Conservation (phyloP, 92 coral and sea anemone genomes). For the Blastomussa wellsi region DNA sequence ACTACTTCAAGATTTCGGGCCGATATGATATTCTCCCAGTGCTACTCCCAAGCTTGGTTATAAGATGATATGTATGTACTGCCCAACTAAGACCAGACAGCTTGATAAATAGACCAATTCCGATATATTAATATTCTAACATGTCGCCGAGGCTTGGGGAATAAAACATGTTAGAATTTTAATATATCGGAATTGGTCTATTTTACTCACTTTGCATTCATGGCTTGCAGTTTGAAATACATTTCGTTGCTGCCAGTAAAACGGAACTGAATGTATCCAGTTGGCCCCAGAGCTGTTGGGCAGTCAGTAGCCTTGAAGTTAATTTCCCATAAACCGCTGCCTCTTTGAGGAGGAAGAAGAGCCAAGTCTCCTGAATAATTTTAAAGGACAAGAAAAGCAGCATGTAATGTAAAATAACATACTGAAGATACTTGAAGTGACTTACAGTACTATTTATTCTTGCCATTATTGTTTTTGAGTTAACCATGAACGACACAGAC, state of each 20-base stretch:
- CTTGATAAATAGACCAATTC: too few relatives aligned
- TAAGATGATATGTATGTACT: too few relatives aligned
- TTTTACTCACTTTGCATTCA: constrained; percentile 68
- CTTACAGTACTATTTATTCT: too few relatives aligned
- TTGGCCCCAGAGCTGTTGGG: constrained; percentile 62
- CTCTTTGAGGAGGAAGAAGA: constrained; percentile 53
- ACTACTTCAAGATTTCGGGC: too few relatives aligned
- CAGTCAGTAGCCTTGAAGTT: constrained; percentile 75
- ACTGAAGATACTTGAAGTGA: too few relatives aligned
- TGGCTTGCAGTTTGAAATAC: constrained; percentile 76
- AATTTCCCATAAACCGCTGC: constrained; percentile 66
- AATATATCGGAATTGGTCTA: not conserved
- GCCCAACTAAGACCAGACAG: too few relatives aligned
- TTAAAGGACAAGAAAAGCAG: not conserved
- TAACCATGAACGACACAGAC: too few relatives aligned
- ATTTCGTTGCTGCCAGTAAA: constrained; percentile 79
- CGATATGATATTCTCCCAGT: too few relatives aligned
- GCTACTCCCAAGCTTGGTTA: too few relatives aligned
- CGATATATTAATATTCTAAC: too few relatives aligned
- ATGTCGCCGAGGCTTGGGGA: too few relatives aligned
- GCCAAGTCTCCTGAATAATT: constrained; percentile 58
- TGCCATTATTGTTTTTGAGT: too few relatives aligned
- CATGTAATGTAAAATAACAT: not conserved
- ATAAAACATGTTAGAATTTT: not conserved
- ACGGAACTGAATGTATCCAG: constrained; percentile 74